Conservation (phyloP, 2,113 vertebrate genomes). For the Hippocampus guttulatus region DNA sequence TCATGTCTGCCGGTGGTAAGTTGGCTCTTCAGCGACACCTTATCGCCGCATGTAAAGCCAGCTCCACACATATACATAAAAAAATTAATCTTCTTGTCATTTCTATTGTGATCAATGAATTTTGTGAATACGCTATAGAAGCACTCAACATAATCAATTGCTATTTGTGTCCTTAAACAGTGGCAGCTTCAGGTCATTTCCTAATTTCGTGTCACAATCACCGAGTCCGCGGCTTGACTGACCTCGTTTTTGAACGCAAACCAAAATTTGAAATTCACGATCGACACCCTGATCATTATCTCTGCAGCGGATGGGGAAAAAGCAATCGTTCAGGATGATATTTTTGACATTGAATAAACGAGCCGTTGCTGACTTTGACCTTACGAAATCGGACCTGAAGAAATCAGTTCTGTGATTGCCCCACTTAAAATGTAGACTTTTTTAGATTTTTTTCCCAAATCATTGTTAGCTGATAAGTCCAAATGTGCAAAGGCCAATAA, state of each 20-base stretch:
- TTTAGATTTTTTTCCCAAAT: background rate
- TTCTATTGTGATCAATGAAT: background rate
- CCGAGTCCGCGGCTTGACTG: background rate
- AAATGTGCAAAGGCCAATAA: slow-evolving; percentile 7
- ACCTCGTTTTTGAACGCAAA: background rate
- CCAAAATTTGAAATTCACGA: background rate
- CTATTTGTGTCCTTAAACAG: background rate
- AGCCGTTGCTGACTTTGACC: background rate
- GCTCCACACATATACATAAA: background rate
- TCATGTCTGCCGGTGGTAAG: slow-evolving; percentile 61
- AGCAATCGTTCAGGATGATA: background rate
- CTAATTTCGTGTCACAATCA: background rate
- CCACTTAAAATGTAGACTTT: background rate
- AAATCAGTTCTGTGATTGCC: background rate
- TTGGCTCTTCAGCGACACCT: slow-evolving; percentile 67
- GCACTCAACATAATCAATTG: background rate
- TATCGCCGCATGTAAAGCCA: slow-evolving; percentile 47
- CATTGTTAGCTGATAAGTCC: slow-evolving; percentile 22
- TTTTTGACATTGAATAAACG: background rate
- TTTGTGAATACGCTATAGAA: background rate
- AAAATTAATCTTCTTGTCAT: slow-evolving; percentile 21
- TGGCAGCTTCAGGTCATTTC: background rate
- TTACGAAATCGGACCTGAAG: background rate
- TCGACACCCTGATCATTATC: background rate
- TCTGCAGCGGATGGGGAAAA: background rate